These are phyloP conservation scores for Strix aluco DNA, from an alignment of 2,113 vertebrate genomes.

Conservation along the genomic window DNA sequence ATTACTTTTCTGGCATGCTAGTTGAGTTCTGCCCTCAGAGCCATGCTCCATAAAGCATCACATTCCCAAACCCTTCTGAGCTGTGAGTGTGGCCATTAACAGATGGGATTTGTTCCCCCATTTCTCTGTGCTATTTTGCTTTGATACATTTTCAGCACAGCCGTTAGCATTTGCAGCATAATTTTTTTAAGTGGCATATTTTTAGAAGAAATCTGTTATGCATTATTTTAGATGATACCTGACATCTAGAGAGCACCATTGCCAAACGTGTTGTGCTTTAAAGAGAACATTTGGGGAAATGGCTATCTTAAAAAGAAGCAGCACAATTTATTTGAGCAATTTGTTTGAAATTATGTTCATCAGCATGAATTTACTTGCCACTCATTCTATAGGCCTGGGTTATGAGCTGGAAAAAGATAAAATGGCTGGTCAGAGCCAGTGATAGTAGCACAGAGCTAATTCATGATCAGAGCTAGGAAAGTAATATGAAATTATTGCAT, in stretches of 20 bases:
- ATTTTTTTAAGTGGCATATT: constrained; percentile 55
- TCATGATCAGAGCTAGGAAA: neutral
- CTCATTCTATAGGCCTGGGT: constrained; percentile 7
- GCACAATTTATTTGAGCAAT: constrained; percentile 27
- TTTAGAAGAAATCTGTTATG: constrained; percentile 54
- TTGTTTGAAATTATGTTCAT: constrained; percentile 49
- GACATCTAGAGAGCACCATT: constrained; percentile 14
- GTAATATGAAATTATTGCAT: neutral
- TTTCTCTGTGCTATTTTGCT: neutral
- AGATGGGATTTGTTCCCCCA: neutral
- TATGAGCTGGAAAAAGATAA: constrained; percentile 60
- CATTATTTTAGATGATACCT: constrained; percentile 47
- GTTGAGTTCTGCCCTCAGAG: neutral
- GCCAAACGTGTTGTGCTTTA: neutral
- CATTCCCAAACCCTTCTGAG: neutral
- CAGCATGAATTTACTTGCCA: constrained; percentile 29
- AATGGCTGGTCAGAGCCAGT: constrained; percentile 19
- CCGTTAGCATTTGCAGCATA: neutral
- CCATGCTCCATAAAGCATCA: neutral
- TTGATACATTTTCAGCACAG: constrained; percentile 15
- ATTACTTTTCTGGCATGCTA: neutral
- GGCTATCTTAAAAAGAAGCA: constrained; percentile 24
- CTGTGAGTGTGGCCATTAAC: neutral
- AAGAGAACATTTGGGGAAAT: constrained; percentile 10
- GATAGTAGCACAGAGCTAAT: constrained; percentile 1